Percentiles rank a stretch among this genome's conserved stretches.
Conservation (phyloP, 2,113 vertebrate genomes). For the Chlamydotis undulata region DNA sequence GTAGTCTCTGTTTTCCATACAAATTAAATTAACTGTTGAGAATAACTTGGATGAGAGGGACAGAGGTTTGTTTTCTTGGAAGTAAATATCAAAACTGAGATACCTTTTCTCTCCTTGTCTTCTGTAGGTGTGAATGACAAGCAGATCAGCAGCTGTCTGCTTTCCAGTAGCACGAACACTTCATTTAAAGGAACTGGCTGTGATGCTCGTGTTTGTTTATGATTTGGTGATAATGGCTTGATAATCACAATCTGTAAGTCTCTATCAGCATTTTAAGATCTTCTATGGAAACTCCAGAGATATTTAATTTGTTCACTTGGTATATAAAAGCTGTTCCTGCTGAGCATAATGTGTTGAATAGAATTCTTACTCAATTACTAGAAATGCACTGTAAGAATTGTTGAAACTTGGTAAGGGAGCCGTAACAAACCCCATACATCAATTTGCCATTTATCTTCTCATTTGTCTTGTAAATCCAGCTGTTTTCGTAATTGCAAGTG, state of each 20-base stretch:
- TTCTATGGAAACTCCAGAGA: neutral
- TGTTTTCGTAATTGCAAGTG: neutral
- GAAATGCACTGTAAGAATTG: neutral
- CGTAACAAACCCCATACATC: neutral
- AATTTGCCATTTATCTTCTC: neutral
- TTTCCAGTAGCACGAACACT: neutral
- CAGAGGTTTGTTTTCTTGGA: neutral
- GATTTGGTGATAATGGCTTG: neutral
- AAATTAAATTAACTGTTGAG: neutral
- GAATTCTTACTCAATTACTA: slow-evolving; percentile 38
- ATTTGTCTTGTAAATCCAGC: neutral
- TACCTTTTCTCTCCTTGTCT: neutral
- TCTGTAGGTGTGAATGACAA: neutral
- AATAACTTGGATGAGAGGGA: neutral
- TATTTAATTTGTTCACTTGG: neutral
- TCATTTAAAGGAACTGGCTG: neutral
- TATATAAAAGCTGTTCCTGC: slow-evolving; percentile 9
- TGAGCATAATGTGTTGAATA: slow-evolving; percentile 4
- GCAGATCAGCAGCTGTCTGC: neutral
- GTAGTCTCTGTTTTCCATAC: rapidly evolving
- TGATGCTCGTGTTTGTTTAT: neutral
- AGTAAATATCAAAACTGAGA: neutral
- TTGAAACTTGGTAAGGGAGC: neutral
- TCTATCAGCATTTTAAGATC: neutral
- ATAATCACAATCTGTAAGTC: neutral